A percentile compares a stretch with the other conserved stretches of the same genome.
Evolutionary conservation across 2,888 invertebrate species (phyloP).

Genomic region (Steinernema hermaphroditum): DNA sequence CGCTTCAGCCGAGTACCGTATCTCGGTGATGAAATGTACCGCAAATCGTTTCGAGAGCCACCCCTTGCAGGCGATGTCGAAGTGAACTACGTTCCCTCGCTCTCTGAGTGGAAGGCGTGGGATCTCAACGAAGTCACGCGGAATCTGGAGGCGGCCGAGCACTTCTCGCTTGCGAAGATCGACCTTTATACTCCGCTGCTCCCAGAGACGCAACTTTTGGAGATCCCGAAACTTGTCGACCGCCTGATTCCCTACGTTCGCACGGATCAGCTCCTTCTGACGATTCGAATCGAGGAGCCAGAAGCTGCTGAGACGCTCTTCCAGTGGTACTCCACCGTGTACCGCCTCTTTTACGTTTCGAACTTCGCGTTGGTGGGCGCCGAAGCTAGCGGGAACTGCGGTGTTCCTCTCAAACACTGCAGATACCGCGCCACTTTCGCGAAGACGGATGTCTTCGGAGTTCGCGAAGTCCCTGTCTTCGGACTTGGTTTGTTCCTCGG

Average conservation of each 20-base stretch:
- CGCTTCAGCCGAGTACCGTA: background rate
- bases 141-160: background rate
- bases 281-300: conserved; percentile 9
- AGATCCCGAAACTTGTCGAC: conserved; percentile 5
- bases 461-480: conserved; percentile 33
- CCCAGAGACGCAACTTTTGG: conserved; percentile 19
- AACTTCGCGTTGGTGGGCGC: conserved; percentile 32
- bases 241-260: background rate
- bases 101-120: conserved; percentile 19
- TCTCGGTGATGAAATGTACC: background rate
- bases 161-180: conserved; percentile 31
- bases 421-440: conserved; percentile 33
- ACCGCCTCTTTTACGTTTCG: conserved; percentile 9
- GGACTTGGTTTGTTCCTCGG: conserved; percentile 33
- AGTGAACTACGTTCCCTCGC: conserved; percentile 15
- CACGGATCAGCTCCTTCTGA: conserved; percentile 7
- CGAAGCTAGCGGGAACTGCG: conserved; percentile 31
- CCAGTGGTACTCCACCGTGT: conserved; percentile 31
- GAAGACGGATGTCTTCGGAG: conserved; percentile 29
- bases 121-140: conserved; percentile 19
- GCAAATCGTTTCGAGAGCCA: background rate
- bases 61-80: conserved; percentile 28
- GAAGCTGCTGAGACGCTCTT: background rate
- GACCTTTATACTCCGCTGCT: conserved; percentile 28
- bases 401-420: conserved; percentile 32